These are phyloP conservation scores for Dyspetes luteomarginatus DNA, from an alignment of 2,888 invertebrate species.

Conservation along the genomic window DNA sequence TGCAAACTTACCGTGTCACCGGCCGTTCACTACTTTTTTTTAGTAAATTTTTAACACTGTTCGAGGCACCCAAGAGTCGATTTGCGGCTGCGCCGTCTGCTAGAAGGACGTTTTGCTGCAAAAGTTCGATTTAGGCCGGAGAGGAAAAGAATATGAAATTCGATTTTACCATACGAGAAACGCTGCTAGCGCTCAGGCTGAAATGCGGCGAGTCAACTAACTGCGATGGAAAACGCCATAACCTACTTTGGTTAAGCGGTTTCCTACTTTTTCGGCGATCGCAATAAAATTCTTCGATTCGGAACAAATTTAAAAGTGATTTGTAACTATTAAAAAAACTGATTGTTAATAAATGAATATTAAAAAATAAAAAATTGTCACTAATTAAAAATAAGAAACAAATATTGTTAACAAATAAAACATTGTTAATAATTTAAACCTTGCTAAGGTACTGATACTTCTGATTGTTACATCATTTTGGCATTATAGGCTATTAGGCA, in stretches of 20 bases:
- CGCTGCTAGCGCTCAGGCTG: too few species aligned
- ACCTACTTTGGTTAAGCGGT: background rate
- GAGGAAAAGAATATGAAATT: background rate
- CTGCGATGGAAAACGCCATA: background rate
- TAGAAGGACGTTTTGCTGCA: slow-evolving; percentile 18
- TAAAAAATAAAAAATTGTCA: too few species aligned
- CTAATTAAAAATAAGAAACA: too few species aligned
- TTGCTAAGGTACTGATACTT: too few species aligned
- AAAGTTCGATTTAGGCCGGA: background rate
- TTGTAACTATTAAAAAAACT: background rate
- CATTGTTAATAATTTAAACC: too few species aligned
- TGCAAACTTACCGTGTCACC: slow-evolving; percentile 47
- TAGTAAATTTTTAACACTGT: slow-evolving; percentile 56
- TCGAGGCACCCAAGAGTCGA: slow-evolving; percentile 39
- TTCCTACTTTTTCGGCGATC: background rate
- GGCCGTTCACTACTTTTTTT: slow-evolving; percentile 50
- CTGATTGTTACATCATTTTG: too few species aligned
- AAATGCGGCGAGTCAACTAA: background rate
- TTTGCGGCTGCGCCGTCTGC: slow-evolving; percentile 67
- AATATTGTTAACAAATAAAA: too few species aligned
- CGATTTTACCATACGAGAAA: slow-evolving; percentile 10
- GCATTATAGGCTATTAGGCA: too few species aligned
- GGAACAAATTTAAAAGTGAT: background rate
- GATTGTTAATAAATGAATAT: background rate
- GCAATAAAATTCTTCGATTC: too few species aligned